Base-by-base conservation (phyloP, 1,140 invertebrate genomes). In the Drosophila sechellia region DNA sequence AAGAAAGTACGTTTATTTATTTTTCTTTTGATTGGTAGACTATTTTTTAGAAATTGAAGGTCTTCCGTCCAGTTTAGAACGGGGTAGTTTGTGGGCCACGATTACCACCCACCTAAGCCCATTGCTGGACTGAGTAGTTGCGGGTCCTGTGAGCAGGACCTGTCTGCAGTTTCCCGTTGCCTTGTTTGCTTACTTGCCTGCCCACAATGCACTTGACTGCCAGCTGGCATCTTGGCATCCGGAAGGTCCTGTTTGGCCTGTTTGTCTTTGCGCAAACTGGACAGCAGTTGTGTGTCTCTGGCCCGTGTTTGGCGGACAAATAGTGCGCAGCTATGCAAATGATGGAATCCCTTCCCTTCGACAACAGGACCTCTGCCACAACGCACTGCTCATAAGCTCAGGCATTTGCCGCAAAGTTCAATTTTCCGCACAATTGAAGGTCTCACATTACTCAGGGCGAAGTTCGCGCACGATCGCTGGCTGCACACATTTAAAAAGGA, bases 341-440 rank as follows among this genome's bases (percentile, higher is more conserved):
- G 42, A 53, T 11, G 25, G 35, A 35, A 12, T 54, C 49, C 20
- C 17, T 13, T 3, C n/a, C 25, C 8, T n/a, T 4, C 5, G 4
- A 5, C 3, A 17, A 40, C 34, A 31, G 31, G 8, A 10, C 31
- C 31, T 31, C 31, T 10, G 31, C 31, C 8, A 22, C 6, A 31
- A 31, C 31, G 31, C n/a, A 31, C 17, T 49, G 57, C 40, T 50
- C 69, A 61, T 61, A 73, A 73, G 50, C 63, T 63, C 22, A 12
- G 39, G 37, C 57, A 63, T 57, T 63, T 77, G 56, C 27, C 25
- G 22, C 73, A 45, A 40, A 70, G 56, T 83, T 83, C 68, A 65
- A 81, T 81, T 81, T 81, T 81, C 79, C 79, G 48, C 20, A 40
- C 72, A 79, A 79, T 84, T 77, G 65, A 76, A 68, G 53, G 31